These are phyloP conservation scores for Rhea americana DNA, from an alignment of 2,113 vertebrate species.

Conservation along the genomic window DNA sequence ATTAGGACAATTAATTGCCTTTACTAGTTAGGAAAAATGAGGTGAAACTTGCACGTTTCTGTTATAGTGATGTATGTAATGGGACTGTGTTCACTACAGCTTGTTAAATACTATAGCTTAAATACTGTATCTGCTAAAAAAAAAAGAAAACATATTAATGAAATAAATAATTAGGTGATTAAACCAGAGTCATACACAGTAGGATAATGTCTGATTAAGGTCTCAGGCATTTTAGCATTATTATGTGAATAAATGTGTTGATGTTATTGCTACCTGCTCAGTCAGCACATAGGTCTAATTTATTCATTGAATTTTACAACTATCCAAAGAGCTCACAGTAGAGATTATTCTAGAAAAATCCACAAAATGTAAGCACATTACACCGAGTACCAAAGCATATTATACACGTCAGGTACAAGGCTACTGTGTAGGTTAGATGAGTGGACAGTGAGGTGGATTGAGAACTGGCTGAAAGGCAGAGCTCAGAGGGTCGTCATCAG, in stretches of 20 bases:
- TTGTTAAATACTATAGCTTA: neutral
- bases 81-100: neutral
- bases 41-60: neutral
- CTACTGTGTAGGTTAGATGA: too few relatives aligned
- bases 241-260: neutral
- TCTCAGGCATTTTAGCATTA: constrained; percentile 4
- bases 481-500: too few relatives aligned
- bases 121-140: neutral
- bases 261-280: neutral
- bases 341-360: neutral
- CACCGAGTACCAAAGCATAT: neutral
- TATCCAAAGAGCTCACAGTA: neutral
- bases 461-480: too few relatives aligned
- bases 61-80: neutral
- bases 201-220: constrained; percentile 6
- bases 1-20: neutral
- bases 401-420: neutral
- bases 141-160: neutral
- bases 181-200: neutral
- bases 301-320: neutral
- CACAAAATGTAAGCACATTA: neutral
- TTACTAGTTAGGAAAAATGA: neutral
- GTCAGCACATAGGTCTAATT: neutral
- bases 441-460: too few relatives aligned
- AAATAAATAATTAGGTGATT: constrained; percentile 33